A percentile compares a stretch with the other conserved stretches of the same genome.
phyloP scores from a whole-genome alignment of 2,888 invertebrate genomes.

The Rhingia rostrata region DNA sequence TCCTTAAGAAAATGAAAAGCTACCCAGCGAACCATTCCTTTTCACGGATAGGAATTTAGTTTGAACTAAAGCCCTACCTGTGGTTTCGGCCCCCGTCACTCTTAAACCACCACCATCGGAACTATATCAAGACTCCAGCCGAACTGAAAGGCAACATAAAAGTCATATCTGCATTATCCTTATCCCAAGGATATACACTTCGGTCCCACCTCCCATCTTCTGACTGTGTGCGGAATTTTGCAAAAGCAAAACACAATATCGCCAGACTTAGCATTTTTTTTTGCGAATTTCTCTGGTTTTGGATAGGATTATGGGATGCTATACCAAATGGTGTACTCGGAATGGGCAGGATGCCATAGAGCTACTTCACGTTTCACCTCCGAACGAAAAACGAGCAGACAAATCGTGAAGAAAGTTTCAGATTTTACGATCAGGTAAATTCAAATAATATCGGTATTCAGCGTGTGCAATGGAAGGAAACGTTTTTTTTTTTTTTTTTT shows the following conservation, averaged over 20 bases:
- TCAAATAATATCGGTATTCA: slow-evolving; percentile 59
- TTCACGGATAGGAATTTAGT: slow-evolving; percentile 24
- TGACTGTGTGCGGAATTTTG: slow-evolving; percentile 10
- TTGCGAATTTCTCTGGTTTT: slow-evolving; percentile 21
- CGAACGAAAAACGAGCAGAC: slow-evolving; percentile 1
- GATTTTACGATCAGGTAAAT: slow-evolving; percentile 59
- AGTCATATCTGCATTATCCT: slow-evolving; percentile 58
- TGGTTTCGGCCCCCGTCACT: slow-evolving; percentile 3
- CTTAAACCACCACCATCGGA: neutral
- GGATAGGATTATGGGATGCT: neutral
- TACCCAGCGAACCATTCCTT: neutral
- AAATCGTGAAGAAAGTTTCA: slow-evolving; percentile 41
- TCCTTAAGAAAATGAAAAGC: neutral
- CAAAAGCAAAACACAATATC: slow-evolving; percentile 32
- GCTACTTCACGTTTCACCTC: neutral
- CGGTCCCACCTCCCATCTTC: neutral
- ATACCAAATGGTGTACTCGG: neutral
- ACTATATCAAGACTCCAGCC: slow-evolving; percentile 15
- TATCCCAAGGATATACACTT: slow-evolving; percentile 37
- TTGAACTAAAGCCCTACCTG: slow-evolving; percentile 44
- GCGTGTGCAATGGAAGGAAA: slow-evolving; percentile 47
- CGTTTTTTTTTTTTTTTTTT: slow-evolving; percentile 21
- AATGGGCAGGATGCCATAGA: neutral
- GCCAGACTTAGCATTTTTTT: slow-evolving; percentile 20
- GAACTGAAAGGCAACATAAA: slow-evolving; percentile 47